phyloP scores from a whole-genome alignment of 2,797 vertebrate species.

The Stomatorhinus walkeri region DNA sequence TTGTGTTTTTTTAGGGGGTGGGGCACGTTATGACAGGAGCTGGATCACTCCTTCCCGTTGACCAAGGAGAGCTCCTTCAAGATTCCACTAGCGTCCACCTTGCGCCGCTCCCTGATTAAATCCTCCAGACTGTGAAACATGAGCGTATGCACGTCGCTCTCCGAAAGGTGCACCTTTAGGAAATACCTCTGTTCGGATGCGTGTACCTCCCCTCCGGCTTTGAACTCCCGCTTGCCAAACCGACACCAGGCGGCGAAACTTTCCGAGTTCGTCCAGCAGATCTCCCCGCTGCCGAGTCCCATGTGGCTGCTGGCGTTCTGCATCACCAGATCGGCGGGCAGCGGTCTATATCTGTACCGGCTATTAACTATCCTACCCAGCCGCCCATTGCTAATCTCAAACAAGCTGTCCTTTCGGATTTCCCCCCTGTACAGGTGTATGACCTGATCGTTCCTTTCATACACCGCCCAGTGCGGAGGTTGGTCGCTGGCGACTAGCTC shows the following conservation, averaged over 20 bases:
- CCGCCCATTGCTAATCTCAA: conserved; percentile 78
- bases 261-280: conserved; percentile 98
- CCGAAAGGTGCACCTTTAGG: conserved; percentile 87
- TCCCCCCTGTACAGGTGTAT: conserved; percentile 93
- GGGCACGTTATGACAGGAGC: conserved; percentile 1
- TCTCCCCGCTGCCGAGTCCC: conserved; percentile 84
- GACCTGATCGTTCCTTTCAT: conserved; percentile 80
- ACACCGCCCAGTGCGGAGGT: conserved; percentile 92
- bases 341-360: conserved; percentile 93
- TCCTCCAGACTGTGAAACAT: conserved; percentile 94
- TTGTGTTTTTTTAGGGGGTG: background rate
- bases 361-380: conserved; percentile 91
- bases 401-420: conserved; percentile 93
- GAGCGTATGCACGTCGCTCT: conserved; percentile 82
- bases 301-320: conserved; percentile 94
- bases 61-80: conserved; percentile 84
- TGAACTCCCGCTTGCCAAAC: conserved; percentile 97
- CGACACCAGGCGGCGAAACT: conserved; percentile 99
- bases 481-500: conserved; percentile 79
- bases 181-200: conserved; percentile 80
- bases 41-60: conserved; percentile 72
- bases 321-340: conserved; percentile 89
- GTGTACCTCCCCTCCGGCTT: conserved; percentile 86
- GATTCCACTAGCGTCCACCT: conserved; percentile 88
- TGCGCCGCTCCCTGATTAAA: conserved; percentile 90